These are phyloP conservation scores for Adelges cooleyi DNA, from an alignment of 1,140 invertebrate species.

Conservation along the genomic window DNA sequence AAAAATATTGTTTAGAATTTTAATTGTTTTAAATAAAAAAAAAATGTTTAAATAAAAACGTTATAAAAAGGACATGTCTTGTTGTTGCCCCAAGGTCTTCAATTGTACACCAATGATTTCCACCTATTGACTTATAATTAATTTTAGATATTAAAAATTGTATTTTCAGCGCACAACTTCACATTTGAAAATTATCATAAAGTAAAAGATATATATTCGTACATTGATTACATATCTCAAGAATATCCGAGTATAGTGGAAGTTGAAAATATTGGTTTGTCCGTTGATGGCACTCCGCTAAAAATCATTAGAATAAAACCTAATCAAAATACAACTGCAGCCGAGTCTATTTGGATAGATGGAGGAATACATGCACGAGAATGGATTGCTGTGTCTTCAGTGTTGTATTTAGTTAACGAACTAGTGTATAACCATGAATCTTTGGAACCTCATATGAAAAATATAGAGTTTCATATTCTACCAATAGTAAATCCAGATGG, in stretches of 20 bases:
- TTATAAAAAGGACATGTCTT: no score
- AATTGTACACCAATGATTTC: no score
- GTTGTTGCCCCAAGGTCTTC: no score
- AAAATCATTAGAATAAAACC: conserved; percentile 51
- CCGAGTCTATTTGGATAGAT: conserved; percentile 46
- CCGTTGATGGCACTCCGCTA: conserved; percentile 59
- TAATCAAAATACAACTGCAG: conserved; percentile 36
- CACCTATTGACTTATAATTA: no score
- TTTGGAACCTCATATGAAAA: conserved; percentile 55
- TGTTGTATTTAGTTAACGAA: conserved; percentile 55
- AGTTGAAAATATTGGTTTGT: conserved; percentile 59
- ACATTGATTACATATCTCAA: conserved; percentile 49
- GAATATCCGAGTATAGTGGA: conserved; percentile 58
- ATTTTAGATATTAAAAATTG: background rate
- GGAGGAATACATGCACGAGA: conserved; percentile 58
- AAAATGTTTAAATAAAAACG: no score
- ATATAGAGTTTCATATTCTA: conserved; percentile 46
- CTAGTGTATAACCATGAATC: conserved; percentile 60
- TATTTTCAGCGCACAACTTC: conserved; percentile 55
- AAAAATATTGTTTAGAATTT: no score
- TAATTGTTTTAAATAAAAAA: no score
- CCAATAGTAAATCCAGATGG: conserved; percentile 53
- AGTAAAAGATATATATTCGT: conserved; percentile 42
- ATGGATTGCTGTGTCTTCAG: conserved; percentile 66
- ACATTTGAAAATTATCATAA: conserved; percentile 73